Conservation (phyloP, 2,888 invertebrate species). For the Cephalotes varians region DNA sequence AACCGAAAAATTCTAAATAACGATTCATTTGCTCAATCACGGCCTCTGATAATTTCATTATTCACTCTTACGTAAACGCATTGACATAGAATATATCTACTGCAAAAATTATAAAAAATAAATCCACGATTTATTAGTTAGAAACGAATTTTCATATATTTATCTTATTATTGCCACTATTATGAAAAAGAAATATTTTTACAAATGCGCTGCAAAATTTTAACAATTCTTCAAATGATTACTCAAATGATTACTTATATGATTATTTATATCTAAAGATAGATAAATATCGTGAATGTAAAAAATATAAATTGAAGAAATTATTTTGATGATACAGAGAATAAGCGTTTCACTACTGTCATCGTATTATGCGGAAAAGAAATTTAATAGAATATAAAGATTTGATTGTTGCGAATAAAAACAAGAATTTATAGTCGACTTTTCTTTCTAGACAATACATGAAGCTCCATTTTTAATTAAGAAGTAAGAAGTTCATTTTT, state of each 20-base stretch:
- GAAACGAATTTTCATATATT: slow-evolving; percentile 12
- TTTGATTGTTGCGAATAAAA: neutral
- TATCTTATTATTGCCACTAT: neutral
- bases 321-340: neutral
- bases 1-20: slow-evolving; percentile 40
- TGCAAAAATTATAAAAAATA: neutral
- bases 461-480: slow-evolving; percentile 8
- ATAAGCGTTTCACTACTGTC: neutral
- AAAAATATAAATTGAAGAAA: too few relatives aligned
- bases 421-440: neutral
- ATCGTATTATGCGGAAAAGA: neutral
- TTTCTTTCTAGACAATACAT: neutral
- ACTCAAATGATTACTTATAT: too few relatives aligned
- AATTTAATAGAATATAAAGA: slow-evolving; percentile 1
- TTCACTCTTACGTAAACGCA: neutral
- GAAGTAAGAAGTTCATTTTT: neutral
- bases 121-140: neutral
- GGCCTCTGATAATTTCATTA: slow-evolving; percentile 21
- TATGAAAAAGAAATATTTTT: neutral
- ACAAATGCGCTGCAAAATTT: neutral
- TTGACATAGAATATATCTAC: neutral
- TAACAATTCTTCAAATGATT: too few relatives aligned
- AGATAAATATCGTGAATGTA: neutral
- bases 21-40: slow-evolving; percentile 8
- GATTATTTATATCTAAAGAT: neutral